Conservation (phyloP, 1,140 invertebrate genomes). For the Eulimnadia texana region DNA sequence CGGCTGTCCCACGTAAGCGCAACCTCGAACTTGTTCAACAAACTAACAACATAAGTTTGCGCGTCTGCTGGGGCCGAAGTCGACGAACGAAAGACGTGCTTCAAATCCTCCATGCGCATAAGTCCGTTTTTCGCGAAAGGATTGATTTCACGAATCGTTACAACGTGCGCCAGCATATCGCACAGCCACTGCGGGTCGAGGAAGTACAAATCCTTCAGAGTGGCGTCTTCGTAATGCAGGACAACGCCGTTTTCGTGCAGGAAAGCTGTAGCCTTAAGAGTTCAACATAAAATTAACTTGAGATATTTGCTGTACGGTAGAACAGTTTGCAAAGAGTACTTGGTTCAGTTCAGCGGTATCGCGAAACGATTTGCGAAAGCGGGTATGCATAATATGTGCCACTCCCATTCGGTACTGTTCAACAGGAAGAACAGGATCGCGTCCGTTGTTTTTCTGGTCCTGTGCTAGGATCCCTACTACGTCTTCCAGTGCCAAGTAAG, state of each 20-base stretch:
- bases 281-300: not conserved
- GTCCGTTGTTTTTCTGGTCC: constrained; percentile 38
- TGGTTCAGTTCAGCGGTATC: constrained; percentile 74
- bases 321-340: too few species aligned
- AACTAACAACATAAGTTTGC: constrained; percentile 64
- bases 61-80: constrained; percentile 38
- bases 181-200: constrained; percentile 97
- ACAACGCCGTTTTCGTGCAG: constrained; percentile 50
- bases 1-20: constrained; percentile 91
- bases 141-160: constrained; percentile 91
- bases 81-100: constrained; percentile 70
- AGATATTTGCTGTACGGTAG: not conserved
- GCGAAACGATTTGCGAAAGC: constrained; percentile 54
- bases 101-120: constrained; percentile 88
- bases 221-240: constrained; percentile 94
- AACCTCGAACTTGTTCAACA: constrained; percentile 94
- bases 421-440: constrained; percentile 77
- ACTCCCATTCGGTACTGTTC: constrained; percentile 66
- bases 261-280: constrained; percentile 40
- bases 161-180: constrained; percentile 90
- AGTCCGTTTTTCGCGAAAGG: constrained; percentile 81
- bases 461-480: constrained; percentile 64
- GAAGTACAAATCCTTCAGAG: constrained; percentile 85
- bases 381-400: constrained; percentile 47
- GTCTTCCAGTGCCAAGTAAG: constrained; percentile 86